Base-by-base conservation (phyloP, 2,797 vertebrate genomes). In the Hozukius guyotensis region DNA sequence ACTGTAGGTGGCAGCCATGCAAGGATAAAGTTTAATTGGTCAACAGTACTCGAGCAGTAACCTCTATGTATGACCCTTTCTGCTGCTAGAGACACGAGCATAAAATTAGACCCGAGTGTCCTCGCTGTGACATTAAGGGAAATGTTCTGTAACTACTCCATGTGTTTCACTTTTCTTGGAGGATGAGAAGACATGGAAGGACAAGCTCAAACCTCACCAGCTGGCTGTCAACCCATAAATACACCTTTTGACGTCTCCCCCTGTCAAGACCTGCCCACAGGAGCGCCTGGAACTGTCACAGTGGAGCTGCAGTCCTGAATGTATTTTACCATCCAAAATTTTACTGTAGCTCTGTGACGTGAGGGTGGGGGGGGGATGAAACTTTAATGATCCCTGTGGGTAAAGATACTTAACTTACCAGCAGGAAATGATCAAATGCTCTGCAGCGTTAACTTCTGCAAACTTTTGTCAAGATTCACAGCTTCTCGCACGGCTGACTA, bases 151-250 rank as follows among this genome's bases (percentile, higher is more conserved):
- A 73, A 81, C 76, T 31, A 32, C 65, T 81, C 66, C 24, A 8
- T 32, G 72, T 84, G 78, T 82, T 84, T 84, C 61, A 82, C 76
- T 82, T 90, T 83, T 78, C 66, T 74, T 55, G 18, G 64, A 76
- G 74, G 71, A 83, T 87, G 81, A 83, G 70, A 74, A 80, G 90
- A 91, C 86, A 69, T 65, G 74, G 85, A 90, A 91, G 87, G 87
- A 91, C 89, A 75, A 79, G 83, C 83, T 87, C 65, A 82, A 84
- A 77, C 68, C 83, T 85, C 71, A 88, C 88, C 90, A 93, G 86
- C 86, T 93, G 89, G 89, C 75, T 88, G 80, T 92, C 89, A 85
- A 72, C 74, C 80, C 86, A 75, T 81, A 88, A 91, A 87, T 85
- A 88, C 83, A 88, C 87, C 88, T 88, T 76, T 74, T 88, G 87